Conservation (phyloP, 2,888 invertebrate genomes). For the Tipula helvola region DNA sequence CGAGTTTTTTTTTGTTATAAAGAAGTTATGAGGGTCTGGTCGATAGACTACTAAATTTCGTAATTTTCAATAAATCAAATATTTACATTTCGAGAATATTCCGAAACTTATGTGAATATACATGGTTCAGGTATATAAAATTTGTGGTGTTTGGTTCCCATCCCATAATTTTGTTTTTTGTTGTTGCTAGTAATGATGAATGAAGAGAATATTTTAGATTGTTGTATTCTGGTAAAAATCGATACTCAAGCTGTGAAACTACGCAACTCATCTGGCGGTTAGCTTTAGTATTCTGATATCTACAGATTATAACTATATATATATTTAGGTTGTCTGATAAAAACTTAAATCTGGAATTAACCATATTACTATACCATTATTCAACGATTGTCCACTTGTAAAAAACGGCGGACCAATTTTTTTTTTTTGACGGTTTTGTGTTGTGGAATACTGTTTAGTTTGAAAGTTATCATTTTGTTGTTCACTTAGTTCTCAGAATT, state of each 20-base stretch:
- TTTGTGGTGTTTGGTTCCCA: neutral
- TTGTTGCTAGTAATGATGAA: neutral
- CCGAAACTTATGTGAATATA: neutral
- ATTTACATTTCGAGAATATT: neutral
- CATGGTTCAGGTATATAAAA: neutral
- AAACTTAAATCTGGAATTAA: no score
- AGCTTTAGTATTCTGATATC: neutral
- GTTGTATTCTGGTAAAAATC: neutral
- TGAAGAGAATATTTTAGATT: neutral
- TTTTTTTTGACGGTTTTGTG: no score
- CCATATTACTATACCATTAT: no score
- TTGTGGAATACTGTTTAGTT: no score
- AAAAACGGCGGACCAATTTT: no score
- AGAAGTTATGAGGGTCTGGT: neutral
- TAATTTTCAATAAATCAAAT: neutral
- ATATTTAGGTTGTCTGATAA: neutral
- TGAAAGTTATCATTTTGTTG: no score
- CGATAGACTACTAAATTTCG: neutral
- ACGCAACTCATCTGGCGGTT: neutral
- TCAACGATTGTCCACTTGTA: no score
- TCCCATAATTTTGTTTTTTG: neutral
- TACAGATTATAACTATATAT: neutral
- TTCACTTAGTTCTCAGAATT: no score
- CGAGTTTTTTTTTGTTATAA: neutral
- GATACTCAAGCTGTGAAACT: neutral